These are phyloP conservation scores for Microtus californicus DNA, from an alignment of 2,797 vertebrate species.

Conservation along the genomic window DNA sequence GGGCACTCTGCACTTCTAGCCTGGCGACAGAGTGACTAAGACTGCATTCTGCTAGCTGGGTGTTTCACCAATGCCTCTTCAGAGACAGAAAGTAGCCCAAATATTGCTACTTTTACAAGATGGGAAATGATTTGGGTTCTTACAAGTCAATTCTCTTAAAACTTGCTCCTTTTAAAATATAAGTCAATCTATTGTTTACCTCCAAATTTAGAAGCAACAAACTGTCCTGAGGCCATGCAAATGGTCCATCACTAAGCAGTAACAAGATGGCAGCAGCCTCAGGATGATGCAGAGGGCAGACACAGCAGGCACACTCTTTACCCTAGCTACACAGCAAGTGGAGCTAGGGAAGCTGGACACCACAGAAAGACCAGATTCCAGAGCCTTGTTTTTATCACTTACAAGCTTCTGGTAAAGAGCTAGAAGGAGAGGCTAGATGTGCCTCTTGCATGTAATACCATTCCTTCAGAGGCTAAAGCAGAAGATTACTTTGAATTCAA, in stretches of 20 bases:
- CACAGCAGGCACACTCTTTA: background rate
- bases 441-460: background rate
- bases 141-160: constrained; percentile 47
- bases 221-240: background rate
- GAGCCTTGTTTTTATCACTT: background rate
- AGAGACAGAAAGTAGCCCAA: constrained; percentile 38
- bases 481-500: background rate
- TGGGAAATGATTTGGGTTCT: background rate
- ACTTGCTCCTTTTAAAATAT: constrained; percentile 17
- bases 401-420: background rate
- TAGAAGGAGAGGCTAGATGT: background rate
- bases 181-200: constrained; percentile 10
- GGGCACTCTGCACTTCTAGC: background rate
- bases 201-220: constrained; percentile 18
- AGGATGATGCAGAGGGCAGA: constrained; percentile 30
- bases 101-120: background rate
- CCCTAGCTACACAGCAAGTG: background rate
- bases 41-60: background rate
- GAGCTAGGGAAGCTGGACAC: background rate
- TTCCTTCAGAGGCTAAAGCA: background rate
- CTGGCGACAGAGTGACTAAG: background rate
- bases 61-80: background rate
- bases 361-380: background rate
- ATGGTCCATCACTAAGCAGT: background rate
- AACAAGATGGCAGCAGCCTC: background rate